A percentile compares a stretch with the other conserved stretches of the same genome.
Evolutionary conservation across 2,113 vertebrate species (phyloP).

Genomic region (Gambusia holbrooki): DNA sequence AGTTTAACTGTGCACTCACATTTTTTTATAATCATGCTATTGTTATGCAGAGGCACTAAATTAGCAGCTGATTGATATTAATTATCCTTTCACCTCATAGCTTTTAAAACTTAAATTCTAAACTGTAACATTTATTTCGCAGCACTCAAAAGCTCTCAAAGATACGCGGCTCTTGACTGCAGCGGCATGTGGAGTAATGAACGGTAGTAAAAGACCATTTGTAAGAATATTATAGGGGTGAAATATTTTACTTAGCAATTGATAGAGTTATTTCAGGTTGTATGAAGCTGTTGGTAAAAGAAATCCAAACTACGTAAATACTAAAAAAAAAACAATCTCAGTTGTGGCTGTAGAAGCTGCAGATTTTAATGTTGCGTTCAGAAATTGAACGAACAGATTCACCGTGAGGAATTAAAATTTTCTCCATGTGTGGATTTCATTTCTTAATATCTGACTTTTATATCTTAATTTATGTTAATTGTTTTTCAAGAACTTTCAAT

Average conservation of each 20-base stretch:
- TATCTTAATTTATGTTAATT: no score
- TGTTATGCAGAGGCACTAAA: slow-evolving; percentile 20
- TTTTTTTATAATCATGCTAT: slow-evolving; percentile 2
- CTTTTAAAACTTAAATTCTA: slow-evolving; percentile 21
- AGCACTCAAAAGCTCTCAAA: slow-evolving; percentile 9
- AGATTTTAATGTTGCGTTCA: no score
- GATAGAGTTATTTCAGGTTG: background rate
- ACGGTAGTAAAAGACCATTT: background rate
- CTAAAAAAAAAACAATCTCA: no score
- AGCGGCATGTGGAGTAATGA: background rate
- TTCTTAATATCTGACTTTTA: background rate
- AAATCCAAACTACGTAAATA: background rate
- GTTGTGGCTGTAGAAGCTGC: no score
- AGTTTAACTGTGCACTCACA: slow-evolving; percentile 7
- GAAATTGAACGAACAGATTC: background rate
- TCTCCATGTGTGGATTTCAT: background rate
- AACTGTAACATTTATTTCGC: slow-evolving; percentile 22
- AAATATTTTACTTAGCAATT: background rate
- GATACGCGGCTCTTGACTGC: slow-evolving; percentile 10
- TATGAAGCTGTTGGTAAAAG: background rate
- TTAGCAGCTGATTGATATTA: slow-evolving; percentile 37
- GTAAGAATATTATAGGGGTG: background rate
- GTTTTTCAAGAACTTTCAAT: no score
- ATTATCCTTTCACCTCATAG: slow-evolving; percentile 34
- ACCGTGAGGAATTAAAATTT: no score